Percentiles rank a stretch among this genome's conserved stretches.
phyloP scores from a whole-genome alignment of 92 coral and sea anemone species.

The Palythoa grandiflora region DNA sequence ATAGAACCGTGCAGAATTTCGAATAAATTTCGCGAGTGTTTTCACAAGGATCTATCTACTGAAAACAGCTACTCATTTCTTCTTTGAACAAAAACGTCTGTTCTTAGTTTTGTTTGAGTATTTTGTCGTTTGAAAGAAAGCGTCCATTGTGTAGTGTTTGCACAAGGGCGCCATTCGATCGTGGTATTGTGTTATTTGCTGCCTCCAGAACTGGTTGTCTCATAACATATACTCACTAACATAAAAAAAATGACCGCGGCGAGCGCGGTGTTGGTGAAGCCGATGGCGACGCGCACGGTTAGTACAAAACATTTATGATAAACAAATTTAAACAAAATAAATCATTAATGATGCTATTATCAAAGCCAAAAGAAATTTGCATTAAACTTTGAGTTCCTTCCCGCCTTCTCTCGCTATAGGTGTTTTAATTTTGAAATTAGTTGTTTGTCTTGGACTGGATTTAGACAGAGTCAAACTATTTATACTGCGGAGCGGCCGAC shows the following conservation, averaged over 20 bases:
- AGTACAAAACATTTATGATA: slow-evolving; percentile 38
- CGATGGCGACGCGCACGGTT: background rate
- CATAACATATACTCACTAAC: background rate
- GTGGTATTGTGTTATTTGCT: background rate
- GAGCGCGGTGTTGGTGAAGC: slow-evolving; percentile 6
- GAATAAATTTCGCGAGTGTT: background rate
- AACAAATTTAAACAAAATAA: slow-evolving; percentile 48
- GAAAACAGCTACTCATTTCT: background rate
- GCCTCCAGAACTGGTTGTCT: background rate
- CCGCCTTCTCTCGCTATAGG: background rate
- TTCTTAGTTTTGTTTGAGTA: slow-evolving; percentile 13
- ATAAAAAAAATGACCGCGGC: background rate
- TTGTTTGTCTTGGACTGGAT: background rate
- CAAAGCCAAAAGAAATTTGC: slow-evolving; percentile 51
- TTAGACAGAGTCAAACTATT: background rate
- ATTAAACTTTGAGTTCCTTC: slow-evolving; percentile 24
- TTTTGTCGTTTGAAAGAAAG: slow-evolving; percentile 27
- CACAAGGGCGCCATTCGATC: background rate
- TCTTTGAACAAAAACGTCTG: background rate
- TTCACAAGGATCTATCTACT: slow-evolving; percentile 16
- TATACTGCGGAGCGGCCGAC: background rate
- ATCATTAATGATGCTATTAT: slow-evolving; percentile 53
- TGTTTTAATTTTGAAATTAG: background rate
- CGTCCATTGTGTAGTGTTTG: slow-evolving; percentile 2
- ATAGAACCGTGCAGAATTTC: background rate